Evolutionary conservation across 1,140 invertebrate genomes (phyloP).

Genomic region (Conus betulinus): DNA sequence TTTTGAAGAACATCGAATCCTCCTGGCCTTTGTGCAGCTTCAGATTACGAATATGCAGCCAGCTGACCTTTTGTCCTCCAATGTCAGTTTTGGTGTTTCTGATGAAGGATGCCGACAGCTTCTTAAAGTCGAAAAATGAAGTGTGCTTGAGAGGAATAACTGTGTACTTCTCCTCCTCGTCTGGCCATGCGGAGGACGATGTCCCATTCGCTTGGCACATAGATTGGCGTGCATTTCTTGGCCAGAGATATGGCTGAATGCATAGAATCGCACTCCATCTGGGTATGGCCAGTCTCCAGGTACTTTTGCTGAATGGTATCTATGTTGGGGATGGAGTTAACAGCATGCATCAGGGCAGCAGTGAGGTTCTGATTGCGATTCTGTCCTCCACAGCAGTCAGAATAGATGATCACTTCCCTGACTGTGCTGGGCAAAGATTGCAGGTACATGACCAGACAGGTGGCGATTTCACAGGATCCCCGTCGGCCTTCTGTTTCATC

Average conservation of each 20-base stretch:
- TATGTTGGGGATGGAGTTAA: background rate
- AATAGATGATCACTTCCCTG: slow-evolving; percentile 58
- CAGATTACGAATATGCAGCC: slow-evolving; percentile 41
- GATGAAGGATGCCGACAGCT: background rate
- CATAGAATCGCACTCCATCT: slow-evolving; percentile 60
- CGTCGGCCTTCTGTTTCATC: slow-evolving; percentile 58
- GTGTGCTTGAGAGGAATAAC: slow-evolving; percentile 36
- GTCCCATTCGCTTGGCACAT: slow-evolving; percentile 42
- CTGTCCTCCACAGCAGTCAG: slow-evolving; percentile 67
- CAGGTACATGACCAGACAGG: slow-evolving; percentile 23
- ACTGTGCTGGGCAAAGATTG: background rate
- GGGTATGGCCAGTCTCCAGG: slow-evolving; percentile 53
- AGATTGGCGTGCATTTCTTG: slow-evolving; percentile 36
- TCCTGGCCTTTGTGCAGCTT: slow-evolving; percentile 10
- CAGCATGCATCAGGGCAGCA: background rate
- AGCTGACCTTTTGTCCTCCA: slow-evolving; percentile 35
- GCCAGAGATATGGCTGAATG: slow-evolving; percentile 62
- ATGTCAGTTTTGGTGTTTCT: slow-evolving; percentile 10
- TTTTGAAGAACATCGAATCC: slow-evolving; percentile 24
- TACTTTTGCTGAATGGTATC: slow-evolving; percentile 55
- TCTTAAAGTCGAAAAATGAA: slow-evolving; percentile 44
- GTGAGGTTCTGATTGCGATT: slow-evolving; percentile 25
- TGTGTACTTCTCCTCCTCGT: slow-evolving; percentile 33
- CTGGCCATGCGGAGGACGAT: slow-evolving; percentile 37
- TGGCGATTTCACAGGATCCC: slow-evolving; percentile 44